phyloP scores from a whole-genome alignment of 2,113 vertebrate species.

The Alexandromys fortis region DNA sequence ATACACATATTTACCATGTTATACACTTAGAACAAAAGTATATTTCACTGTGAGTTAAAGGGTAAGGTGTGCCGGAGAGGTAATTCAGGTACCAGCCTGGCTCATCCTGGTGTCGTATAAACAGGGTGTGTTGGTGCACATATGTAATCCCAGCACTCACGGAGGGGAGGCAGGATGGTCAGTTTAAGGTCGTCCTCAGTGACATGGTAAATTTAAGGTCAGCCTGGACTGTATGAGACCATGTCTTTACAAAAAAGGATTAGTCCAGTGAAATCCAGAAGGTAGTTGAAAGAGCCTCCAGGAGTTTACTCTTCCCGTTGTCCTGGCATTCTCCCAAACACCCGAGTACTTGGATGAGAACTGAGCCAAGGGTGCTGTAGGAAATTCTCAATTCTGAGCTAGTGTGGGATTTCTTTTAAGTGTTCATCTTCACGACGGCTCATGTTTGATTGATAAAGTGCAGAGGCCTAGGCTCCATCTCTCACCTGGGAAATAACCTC shows the following conservation, averaged over 20 bases:
- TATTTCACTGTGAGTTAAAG: slow-evolving; percentile 4
- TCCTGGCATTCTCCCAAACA: background rate
- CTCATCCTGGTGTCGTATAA: background rate
- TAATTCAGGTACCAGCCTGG: background rate
- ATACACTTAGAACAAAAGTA: background rate
- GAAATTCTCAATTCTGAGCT: too few species aligned
- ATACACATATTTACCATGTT: background rate
- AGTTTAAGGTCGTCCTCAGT: background rate
- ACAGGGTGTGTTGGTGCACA: background rate
- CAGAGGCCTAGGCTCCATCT: background rate
- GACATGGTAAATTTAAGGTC: background rate
- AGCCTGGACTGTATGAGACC: background rate
- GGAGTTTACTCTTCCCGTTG: background rate
- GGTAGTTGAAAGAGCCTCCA: background rate
- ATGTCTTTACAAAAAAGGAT: background rate
- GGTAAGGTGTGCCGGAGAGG: background rate
- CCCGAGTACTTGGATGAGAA: background rate
- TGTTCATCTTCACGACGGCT: too few species aligned
- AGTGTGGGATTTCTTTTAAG: too few species aligned
- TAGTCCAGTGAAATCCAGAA: background rate
- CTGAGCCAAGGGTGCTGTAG: background rate
- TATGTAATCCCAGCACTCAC: background rate
- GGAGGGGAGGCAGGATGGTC: background rate
- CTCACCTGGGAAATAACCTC: background rate
- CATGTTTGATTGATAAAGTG: background rate